These are phyloP conservation scores for Ecliptopera silaceata DNA, from an alignment of 2,888 invertebrate genomes.

Conservation along the genomic window DNA sequence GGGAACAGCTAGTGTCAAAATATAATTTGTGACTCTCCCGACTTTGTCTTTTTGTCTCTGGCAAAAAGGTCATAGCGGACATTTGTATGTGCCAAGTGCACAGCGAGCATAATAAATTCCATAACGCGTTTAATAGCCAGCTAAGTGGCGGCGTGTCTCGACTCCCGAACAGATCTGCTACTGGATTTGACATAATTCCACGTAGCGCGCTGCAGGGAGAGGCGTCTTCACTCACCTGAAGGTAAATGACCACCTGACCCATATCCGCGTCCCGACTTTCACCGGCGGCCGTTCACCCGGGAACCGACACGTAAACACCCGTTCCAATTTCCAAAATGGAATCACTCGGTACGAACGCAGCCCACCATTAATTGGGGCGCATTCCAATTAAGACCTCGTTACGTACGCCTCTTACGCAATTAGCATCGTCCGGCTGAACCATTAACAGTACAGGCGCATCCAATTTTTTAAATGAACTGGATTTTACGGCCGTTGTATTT, in stretches of 20 bases:
- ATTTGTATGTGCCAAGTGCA: conserved; percentile 33
- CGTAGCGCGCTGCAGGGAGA: conserved; percentile 41
- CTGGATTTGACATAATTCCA: conserved; percentile 52
- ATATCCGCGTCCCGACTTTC: conserved; percentile 76
- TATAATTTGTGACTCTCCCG: conserved; percentile 21
- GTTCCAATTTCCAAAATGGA: conserved; percentile 73
- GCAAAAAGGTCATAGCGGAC: conserved; percentile 21
- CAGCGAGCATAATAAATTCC: conserved; percentile 33
- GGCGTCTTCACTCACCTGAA: conserved; percentile 62
- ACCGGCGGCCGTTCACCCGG: conserved; percentile 79
- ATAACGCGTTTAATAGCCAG: conserved; percentile 32
- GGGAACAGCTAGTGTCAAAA: no score
- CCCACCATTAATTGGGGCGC: conserved; percentile 77
- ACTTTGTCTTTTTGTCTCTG: conserved; percentile 24
- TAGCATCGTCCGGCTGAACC: conserved; percentile 60
- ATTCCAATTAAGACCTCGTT: conserved; percentile 80
- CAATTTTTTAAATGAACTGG: conserved; percentile 47
- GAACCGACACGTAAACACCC: conserved; percentile 70
- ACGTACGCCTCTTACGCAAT: conserved; percentile 75
- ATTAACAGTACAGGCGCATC: conserved; percentile 51
- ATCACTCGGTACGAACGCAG: conserved; percentile 60
- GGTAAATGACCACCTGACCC: conserved; percentile 81
- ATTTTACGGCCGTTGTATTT: conserved; percentile 31
- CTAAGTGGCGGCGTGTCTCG: conserved; percentile 31
- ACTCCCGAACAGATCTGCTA: conserved; percentile 37